phyloP scores from a whole-genome alignment of 2,888 invertebrate genomes.

The Plebejus melissa region DNA sequence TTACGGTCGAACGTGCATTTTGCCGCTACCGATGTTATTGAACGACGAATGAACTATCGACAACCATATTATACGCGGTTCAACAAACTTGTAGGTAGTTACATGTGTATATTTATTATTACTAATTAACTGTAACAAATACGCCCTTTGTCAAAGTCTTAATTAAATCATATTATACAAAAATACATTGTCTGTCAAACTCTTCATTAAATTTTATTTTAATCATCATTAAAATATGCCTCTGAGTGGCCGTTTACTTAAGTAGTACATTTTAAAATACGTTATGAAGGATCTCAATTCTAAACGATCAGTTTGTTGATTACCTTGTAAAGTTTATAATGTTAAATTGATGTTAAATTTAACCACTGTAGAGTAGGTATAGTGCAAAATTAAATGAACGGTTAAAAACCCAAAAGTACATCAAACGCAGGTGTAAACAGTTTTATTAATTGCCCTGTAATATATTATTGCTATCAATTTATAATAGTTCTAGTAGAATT shows the following conservation, averaged over 20 bases:
- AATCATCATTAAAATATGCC: too few species aligned
- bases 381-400: conserved; percentile 16
- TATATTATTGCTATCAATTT: neutral
- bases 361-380: neutral
- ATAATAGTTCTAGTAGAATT: neutral
- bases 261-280: too few species aligned
- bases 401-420: neutral
- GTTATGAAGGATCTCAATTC: too few species aligned
- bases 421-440: neutral
- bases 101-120: too few species aligned
- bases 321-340: neutral
- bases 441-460: neutral
- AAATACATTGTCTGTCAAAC: too few species aligned
- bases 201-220: too few species aligned
- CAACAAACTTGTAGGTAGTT: neutral
- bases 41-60: conserved; percentile 17
- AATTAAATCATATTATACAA: too few species aligned
- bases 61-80: neutral
- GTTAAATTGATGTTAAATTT: too few species aligned
- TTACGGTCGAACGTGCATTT: conserved; percentile 38
- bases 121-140: too few species aligned
- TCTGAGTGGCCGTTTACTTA: too few species aligned
- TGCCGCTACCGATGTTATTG: conserved; percentile 24
- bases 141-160: too few species aligned
- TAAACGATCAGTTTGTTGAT: too few species aligned